Percentiles rank a stretch among this genome's conserved stretches.
Evolutionary conservation across 2,888 invertebrate species (phyloP).

Genomic region (Hemaris fuciformis): DNA sequence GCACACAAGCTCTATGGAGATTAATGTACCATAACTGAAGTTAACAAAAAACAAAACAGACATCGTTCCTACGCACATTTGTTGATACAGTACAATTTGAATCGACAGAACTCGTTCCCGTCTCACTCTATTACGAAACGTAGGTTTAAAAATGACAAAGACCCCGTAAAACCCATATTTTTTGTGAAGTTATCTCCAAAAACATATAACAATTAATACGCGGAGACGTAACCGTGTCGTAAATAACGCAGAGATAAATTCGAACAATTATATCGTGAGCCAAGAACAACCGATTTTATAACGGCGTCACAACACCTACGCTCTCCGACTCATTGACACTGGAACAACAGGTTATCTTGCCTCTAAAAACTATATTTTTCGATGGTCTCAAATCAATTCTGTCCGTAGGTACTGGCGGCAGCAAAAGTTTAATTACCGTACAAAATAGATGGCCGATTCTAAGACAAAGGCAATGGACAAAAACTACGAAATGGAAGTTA

Average conservation of each 20-base stretch:
- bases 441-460: background rate
- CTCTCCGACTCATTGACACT: conserved; percentile 43
- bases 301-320: conserved; percentile 62
- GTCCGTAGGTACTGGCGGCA: background rate
- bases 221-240: conserved; percentile 38
- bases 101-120: background rate
- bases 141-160: background rate
- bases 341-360: conserved; percentile 42
- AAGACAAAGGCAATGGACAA: background rate
- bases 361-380: conserved; percentile 24
- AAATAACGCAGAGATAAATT: conserved; percentile 53
- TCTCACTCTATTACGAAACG: background rate
- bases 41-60: background rate
- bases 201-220: conserved; percentile 31
- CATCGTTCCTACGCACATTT: background rate
- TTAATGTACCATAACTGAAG: background rate
- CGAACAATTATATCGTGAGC: conserved; percentile 58
- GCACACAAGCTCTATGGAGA: no score
- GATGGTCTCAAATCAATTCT: conserved; percentile 18
- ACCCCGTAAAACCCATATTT: background rate
- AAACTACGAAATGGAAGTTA: conserved; percentile 6
- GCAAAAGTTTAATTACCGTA: conserved; percentile 4
- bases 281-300: conserved; percentile 53
- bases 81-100: background rate
- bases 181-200: conserved; percentile 15